Conservation (phyloP, 2,113 vertebrate species). For the Chaenogobius annularis region DNA sequence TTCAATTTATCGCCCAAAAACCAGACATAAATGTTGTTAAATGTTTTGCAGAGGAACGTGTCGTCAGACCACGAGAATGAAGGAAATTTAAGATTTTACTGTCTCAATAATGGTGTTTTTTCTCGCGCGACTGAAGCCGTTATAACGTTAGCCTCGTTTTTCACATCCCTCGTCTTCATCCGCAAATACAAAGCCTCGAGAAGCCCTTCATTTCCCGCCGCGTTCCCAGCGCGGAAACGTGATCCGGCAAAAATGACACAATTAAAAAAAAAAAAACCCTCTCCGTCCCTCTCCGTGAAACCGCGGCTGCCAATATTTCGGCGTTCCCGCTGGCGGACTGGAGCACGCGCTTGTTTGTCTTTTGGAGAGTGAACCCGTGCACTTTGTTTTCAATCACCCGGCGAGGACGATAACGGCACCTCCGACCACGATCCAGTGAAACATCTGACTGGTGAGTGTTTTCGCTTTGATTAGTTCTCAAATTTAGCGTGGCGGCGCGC, state of each 20-base stretch:
- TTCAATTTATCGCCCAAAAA: too few species aligned
- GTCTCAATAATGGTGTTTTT: too few species aligned
- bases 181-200: not conserved
- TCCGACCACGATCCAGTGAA: not conserved
- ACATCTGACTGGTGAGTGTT: slow-evolving; percentile 16
- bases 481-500: slow-evolving; percentile 22
- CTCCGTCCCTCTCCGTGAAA: not conserved
- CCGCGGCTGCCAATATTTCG: slow-evolving; percentile 21
- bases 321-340: slow-evolving; percentile 4
- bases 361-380: slow-evolving; percentile 24
- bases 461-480: slow-evolving; percentile 33
- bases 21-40: too few species aligned
- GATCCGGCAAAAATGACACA: slow-evolving; percentile 13
- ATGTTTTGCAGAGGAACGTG: too few species aligned
- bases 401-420: slow-evolving; percentile 13
- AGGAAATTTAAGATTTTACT: too few species aligned
- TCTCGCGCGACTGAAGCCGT: not conserved
- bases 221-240: not conserved
- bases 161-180: not conserved
- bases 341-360: slow-evolving; percentile 26
- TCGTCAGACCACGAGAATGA: too few species aligned
- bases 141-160: not conserved
- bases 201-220: not conserved
- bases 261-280: too few species aligned
- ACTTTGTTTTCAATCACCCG: slow-evolving; percentile 49